These are phyloP conservation scores for Acipenser transmontanus DNA, from an alignment of 2,797 vertebrate species.

Conservation along the genomic window DNA sequence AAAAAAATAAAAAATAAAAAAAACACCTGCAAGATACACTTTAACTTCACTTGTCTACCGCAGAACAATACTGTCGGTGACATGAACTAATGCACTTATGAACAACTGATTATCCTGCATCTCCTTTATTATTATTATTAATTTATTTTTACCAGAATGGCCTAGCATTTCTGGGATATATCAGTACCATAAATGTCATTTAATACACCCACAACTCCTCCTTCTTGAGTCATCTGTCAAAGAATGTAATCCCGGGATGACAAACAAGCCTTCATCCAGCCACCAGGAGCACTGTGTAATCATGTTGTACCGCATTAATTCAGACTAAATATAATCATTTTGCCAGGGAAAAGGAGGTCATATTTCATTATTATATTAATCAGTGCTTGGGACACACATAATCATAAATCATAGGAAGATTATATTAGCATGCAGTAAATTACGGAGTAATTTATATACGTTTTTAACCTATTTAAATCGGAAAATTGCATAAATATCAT, in stretches of 20 bases:
- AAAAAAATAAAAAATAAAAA: neutral
- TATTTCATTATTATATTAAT: slow-evolving; percentile 56
- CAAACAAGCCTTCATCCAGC: slow-evolving; percentile 30
- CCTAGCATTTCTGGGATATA: slow-evolving; percentile 27
- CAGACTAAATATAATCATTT: slow-evolving; percentile 20
- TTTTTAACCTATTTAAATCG: slow-evolving; percentile 4
- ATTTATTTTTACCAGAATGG: too few species aligned
- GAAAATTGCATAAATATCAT: neutral
- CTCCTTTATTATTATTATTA: too few species aligned
- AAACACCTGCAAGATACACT: neutral
- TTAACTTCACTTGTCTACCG: too few species aligned
- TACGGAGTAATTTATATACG: slow-evolving; percentile 8
- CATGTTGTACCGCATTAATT: slow-evolving; percentile 30
- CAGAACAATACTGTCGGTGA: neutral
- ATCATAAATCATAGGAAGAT: slow-evolving; percentile 37
- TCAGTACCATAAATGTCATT: slow-evolving; percentile 50
- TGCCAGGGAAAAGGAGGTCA: slow-evolving; percentile 38
- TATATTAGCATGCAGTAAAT: slow-evolving; percentile 11
- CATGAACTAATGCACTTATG: neutral
- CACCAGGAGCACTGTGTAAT: slow-evolving; percentile 18
- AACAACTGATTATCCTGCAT: too few species aligned
- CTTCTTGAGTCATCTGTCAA: slow-evolving; percentile 44
- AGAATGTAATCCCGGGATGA: slow-evolving; percentile 52
- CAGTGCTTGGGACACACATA: slow-evolving; percentile 34
- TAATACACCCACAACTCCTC: slow-evolving; percentile 46